Base-by-base conservation (phyloP, 2,797 vertebrate genomes). In the Pipistrellus pipistrellus region DNA sequence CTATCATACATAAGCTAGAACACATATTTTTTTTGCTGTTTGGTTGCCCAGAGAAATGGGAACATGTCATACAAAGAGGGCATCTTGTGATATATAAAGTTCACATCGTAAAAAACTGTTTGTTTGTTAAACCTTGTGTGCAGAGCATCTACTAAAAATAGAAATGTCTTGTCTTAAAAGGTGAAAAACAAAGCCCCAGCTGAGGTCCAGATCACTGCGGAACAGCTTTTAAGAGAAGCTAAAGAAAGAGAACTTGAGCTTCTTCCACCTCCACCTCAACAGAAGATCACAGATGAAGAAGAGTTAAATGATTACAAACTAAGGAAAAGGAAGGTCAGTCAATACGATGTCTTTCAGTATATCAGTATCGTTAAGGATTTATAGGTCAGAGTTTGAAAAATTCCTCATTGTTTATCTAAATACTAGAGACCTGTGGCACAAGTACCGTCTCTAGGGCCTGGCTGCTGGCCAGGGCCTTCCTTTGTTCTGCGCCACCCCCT, bases 201-300 rank as follows among this genome's bases (percentile, higher is more conserved):
- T 0, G 99, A 99, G 97, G 99, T 99, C 10, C 99, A 99, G 98
- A 99, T 99, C 98, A 99, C 99, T 6, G 99, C 99, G 0, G 99
- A 99, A 93, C 99, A 99, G 97, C 98, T 99, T 20, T 98, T 99
- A 30, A 98, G 99, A 92, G 99, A 99, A 95, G 99, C 99, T 0
- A 99, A 99, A 64, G 99, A 99, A 95, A 98, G 99, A 87, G 99
- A 99, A 41, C 99, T 99, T 0, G 99, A 99, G 86, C 99, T 99
- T 51, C 98, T 99, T 64, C 99, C 99, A 0, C 99, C 99, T 0
- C 99, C 99, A 0, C 99, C 99, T 0, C 99, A 99, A 55, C 99
- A 99, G 98, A 99, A 99, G 98, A 99, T 99, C 98, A 99, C 99
- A 0, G 99, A 99, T 97, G 98, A 99, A 87, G 99, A 99, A 90